phyloP scores from a whole-genome alignment of 2,797 vertebrate genomes.

The Mastacembelus armatus region DNA sequence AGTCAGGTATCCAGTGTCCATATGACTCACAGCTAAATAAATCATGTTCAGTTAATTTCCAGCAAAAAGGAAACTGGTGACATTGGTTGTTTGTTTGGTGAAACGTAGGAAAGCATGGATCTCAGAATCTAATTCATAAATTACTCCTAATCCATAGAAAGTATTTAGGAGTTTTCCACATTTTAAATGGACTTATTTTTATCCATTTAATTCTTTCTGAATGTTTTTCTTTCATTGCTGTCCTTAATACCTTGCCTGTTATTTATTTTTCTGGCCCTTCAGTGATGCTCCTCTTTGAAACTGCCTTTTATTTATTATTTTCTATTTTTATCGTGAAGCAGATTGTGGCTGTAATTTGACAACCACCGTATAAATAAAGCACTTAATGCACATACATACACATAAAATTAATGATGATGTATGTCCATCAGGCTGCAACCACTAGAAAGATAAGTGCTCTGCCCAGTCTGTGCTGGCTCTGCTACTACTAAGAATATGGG shows the following conservation, averaged over 20 bases:
- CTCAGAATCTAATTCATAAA: neutral
- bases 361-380: neutral
- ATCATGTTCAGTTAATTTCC: conserved; percentile 52
- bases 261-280: neutral
- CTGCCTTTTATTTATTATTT: neutral
- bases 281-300: neutral
- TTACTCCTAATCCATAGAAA: neutral
- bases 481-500: too few relatives aligned
- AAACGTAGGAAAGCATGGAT: conserved; percentile 5
- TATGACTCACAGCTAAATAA: conserved; percentile 62
- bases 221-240: neutral
- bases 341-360: neutral
- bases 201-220: neutral
- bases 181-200: neutral
- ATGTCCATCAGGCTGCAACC: too few relatives aligned
- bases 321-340: neutral
- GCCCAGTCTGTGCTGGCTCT: too few relatives aligned
- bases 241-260: neutral
- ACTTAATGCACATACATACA: neutral
- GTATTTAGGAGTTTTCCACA: neutral
- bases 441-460: too few relatives aligned
- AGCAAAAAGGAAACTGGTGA: conserved; percentile 6
- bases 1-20: conserved; percentile 63
- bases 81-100: conserved; percentile 13
- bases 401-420: neutral